Evolutionary conservation across 2,888 invertebrate genomes (phyloP), one percentile per base, ranked within the genome.

Genomic region (Patella ulyssiponensis): DNA sequence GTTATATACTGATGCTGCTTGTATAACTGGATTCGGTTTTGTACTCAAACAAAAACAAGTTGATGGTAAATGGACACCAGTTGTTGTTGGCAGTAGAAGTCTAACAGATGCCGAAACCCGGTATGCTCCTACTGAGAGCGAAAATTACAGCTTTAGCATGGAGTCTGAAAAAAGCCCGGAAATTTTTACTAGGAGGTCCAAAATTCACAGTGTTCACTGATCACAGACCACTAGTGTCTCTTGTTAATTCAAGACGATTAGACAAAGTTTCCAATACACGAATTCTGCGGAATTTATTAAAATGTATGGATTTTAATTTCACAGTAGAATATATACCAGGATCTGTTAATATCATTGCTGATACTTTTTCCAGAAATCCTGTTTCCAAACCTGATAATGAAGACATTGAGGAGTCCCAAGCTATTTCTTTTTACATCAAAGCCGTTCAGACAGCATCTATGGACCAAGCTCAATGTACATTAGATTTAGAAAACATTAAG

Each of bases 91-190:
- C 17, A 58, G 58, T 20, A 2, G 58, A 58, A 58, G 58, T 20
- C 20, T 58, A 58, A 58, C 58, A 17, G 17, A 14, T 20, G 58
- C 20, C 20, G 58, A 58, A 58, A 58, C 44, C 44, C 44, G 44
- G 33, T 33, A 33, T 33, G 33, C 33, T 5, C 33, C 33, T 5
- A 33, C 5, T 33, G 33, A 33, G 33, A 33, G 33, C n/a, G 58
- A n/a, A 58, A n/a, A 58, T 58, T 15, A 58, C 58, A 58, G 58
- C 58, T 20, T 58, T 58, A 58, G 58, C 58, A 17, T 58, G 58
- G 58, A 58, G 58, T 20, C 9, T 58, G 58, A 58, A 58, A 58
- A 58, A 58, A 17, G 14, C 58, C 9, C 7, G 12, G 20, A 58
- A 17, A 12, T 58, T 58, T 58, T 58, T 58, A 17, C 58, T 58